Base-by-base conservation (phyloP, 2,888 invertebrate species). In the Steinernema scapterisci region DNA sequence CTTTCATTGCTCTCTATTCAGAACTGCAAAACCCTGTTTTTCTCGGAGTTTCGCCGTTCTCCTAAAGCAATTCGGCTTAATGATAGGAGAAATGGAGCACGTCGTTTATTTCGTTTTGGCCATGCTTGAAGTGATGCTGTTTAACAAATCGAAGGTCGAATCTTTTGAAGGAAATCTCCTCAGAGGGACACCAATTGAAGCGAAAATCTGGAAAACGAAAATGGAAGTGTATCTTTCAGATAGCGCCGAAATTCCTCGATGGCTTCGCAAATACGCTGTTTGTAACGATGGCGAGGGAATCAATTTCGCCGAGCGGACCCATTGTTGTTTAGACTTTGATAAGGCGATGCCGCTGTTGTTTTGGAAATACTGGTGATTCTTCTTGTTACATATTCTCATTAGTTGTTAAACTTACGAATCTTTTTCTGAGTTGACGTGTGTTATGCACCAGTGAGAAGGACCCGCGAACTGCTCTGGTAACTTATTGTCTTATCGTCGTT, bases 1-100 rank as follows among this genome's bases (percentile, higher is more conserved):
- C 16, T 44, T 44, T 48, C n/a, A 48, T 48, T 48, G 16, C 5
- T 48, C n/a, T 7, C 19, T 48, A 7, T 63, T n/a, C 19, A 63
- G 63, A 16, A 63, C 16, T 16, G 63, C 63, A 1, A 63, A 63
- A 31, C 63, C 63, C 9, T 63, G 63, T 19, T 63, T 63, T 25
- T 63, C 63, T 11, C 21, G 31, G n/a, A 31, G 16, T 16, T 63
- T 63, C 19, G 27, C 9, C 31, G 27, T 63, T 31, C 25, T 63
- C 16, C 38, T 63, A 9, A 63, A 31, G 27, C 16, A 27, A 19
- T 13, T 63, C 13, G 31, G 63, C n/a, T 11, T 27, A 6, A 31
- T 63, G 16, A 27, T 63, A 1, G 63, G 63, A 27, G 63, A 63
- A 31, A 25, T 11, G 6, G 63, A 11, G 13, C 63, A 63, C 5